Evolutionary conservation across 2,113 vertebrate genomes (phyloP).

Genomic region (Scytalopus superciliaris): DNA sequence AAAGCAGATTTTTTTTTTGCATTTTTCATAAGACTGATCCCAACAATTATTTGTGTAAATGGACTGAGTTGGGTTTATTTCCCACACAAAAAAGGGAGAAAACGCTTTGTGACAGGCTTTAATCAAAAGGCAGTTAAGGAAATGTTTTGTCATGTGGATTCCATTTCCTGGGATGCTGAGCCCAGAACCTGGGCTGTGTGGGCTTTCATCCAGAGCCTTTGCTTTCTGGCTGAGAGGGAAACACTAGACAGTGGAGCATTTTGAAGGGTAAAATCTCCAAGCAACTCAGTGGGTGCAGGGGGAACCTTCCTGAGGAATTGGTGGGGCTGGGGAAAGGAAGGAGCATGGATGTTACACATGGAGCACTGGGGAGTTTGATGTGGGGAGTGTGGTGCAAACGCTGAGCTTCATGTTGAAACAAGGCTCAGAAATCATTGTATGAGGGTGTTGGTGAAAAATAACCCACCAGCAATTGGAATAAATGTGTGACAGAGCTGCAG

Average conservation of each 20-base stretch:
- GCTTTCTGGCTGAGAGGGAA: neutral
- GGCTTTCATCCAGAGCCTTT: neutral
- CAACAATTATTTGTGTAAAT: neutral
- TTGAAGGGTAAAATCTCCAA: neutral
- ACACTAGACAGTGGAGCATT: neutral
- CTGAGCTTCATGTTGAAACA: neutral
- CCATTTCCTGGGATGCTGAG: conserved; percentile 43
- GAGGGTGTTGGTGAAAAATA: neutral
- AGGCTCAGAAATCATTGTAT: neutral
- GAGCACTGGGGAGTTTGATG: neutral
- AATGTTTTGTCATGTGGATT: conserved; percentile 57
- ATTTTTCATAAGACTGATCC: neutral
- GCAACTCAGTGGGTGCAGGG: neutral
- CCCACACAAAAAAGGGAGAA: neutral
- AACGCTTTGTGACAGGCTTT: neutral
- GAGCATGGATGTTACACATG: neutral
- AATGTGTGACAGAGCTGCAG: neutral
- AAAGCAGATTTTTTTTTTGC: neutral
- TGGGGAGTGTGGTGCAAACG: neutral
- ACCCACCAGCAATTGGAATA: neutral
- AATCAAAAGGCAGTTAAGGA: conserved; percentile 35
- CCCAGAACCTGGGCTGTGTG: neutral
- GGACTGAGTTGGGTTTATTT: neutral
- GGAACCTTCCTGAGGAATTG: neutral
- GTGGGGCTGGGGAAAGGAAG: neutral